Conservation (phyloP, 2,113 vertebrate genomes). For the Zonotrichia leucophrys region DNA sequence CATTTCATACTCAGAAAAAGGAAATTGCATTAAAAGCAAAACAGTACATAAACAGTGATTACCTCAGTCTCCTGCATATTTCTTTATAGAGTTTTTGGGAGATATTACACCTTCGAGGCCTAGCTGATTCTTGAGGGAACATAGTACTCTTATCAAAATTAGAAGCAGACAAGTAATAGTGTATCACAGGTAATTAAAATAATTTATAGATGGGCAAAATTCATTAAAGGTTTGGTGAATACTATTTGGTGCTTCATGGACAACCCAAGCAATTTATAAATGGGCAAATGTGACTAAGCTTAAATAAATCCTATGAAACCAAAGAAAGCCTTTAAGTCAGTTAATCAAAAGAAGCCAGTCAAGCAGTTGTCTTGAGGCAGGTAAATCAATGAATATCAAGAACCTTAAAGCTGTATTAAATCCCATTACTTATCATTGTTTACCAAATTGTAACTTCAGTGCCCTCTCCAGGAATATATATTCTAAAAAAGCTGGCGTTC, state of each 20-base stretch:
- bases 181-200: slow-evolving; percentile 22
- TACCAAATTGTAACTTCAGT: slow-evolving; percentile 27
- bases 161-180: neutral
- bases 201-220: neutral
- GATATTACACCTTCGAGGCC: neutral
- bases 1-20: neutral
- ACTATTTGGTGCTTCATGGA: neutral
- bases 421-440: slow-evolving; percentile 49
- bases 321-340: slow-evolving; percentile 44
- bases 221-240: neutral
- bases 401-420: slow-evolving; percentile 44
- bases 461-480: neutral
- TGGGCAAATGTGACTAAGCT: slow-evolving; percentile 12
- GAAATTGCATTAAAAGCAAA: neutral
- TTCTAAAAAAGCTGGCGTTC: neutral
- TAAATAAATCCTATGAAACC: slow-evolving; percentile 43
- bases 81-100: neutral
- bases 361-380: neutral
- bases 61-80: neutral
- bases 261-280: slow-evolving; percentile 5
- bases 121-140: neutral
- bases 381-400: slow-evolving; percentile 50
- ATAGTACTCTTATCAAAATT: neutral
- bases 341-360: slow-evolving; percentile 53
- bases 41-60: neutral